A percentile compares a stretch with the other conserved stretches of the same genome.
These are phyloP conservation scores for Lamprologus speciosus DNA, from an alignment of 2,113 vertebrate species.

Conservation along the genomic window DNA sequence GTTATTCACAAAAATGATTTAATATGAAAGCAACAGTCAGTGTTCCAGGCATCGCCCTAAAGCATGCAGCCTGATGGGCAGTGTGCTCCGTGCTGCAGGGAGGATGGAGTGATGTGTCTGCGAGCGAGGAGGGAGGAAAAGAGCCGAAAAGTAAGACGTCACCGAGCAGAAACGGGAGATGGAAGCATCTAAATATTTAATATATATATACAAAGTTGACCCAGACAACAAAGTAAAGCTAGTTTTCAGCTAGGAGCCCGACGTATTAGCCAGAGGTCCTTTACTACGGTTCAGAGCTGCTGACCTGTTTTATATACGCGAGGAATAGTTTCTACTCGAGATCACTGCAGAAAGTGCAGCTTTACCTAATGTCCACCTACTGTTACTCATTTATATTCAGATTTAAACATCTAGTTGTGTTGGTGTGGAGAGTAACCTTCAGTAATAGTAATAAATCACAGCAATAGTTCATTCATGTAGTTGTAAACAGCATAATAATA, in stretches of 20 bases:
- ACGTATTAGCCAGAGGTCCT: no score
- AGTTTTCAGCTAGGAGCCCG: no score
- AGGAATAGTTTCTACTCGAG: fast-evolving
- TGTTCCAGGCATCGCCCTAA: neutral
- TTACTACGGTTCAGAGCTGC: fast-evolving
- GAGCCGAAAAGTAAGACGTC: fast-evolving
- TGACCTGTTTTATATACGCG: no score
- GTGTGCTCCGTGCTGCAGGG: fast-evolving
- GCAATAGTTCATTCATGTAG: no score
- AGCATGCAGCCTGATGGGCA: neutral
- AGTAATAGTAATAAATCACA: no score
- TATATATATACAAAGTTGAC: fast-evolving
- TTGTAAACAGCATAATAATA: no score
- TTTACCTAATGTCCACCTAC: fast-evolving
- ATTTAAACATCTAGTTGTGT: no score
- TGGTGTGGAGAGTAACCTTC: no score
- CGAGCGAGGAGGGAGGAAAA: fast-evolving
- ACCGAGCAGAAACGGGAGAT: fast-evolving
- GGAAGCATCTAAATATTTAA: neutral
- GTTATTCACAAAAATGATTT: neutral
- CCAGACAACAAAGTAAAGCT: no score
- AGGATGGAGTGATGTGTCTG: neutral
- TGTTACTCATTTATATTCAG: no score
- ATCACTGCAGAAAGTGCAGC: no score
- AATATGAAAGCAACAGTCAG: fast-evolving